Conservation (phyloP, 2,797 vertebrate genomes). For the Psittacula derbiana region DNA sequence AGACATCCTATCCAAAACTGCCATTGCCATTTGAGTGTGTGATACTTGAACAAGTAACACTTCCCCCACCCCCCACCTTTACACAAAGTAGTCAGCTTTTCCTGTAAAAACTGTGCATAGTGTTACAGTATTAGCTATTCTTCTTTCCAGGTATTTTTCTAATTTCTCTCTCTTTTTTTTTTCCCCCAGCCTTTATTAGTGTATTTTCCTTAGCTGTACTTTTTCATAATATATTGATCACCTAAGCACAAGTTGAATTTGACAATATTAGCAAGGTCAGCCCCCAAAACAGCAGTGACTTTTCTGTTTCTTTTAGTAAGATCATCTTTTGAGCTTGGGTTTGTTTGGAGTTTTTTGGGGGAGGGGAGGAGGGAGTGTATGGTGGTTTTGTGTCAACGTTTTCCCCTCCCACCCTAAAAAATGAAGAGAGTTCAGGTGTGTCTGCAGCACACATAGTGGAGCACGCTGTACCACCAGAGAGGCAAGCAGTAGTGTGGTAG, state of each 20-base stretch:
- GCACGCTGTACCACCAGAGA: fast-evolving
- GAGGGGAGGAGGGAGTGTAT: background rate
- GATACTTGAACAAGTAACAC: background rate
- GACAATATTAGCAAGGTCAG: background rate
- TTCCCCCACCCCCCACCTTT: background rate
- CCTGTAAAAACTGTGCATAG: background rate
- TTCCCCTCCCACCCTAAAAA: fast-evolving
- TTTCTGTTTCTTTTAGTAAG: background rate
- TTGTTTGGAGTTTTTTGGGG: background rate
- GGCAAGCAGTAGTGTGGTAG: fast-evolving
- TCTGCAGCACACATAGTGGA: background rate
- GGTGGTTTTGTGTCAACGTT: background rate
- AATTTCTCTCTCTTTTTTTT: background rate
- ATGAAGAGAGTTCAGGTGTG: background rate
- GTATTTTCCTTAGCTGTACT: background rate
- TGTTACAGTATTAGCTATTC: background rate
- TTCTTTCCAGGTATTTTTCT: background rate
- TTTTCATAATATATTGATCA: background rate
- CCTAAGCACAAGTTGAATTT: background rate
- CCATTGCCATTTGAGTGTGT: background rate
- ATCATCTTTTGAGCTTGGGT: background rate
- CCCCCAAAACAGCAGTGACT: background rate
- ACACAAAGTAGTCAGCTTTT: background rate
- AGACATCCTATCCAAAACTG: background rate
- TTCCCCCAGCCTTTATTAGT: background rate